Evolutionary conservation across 2,113 vertebrate genomes (phyloP), one percentile per base, ranked within the genome.

Genomic region (Clupea harengus): DNA sequence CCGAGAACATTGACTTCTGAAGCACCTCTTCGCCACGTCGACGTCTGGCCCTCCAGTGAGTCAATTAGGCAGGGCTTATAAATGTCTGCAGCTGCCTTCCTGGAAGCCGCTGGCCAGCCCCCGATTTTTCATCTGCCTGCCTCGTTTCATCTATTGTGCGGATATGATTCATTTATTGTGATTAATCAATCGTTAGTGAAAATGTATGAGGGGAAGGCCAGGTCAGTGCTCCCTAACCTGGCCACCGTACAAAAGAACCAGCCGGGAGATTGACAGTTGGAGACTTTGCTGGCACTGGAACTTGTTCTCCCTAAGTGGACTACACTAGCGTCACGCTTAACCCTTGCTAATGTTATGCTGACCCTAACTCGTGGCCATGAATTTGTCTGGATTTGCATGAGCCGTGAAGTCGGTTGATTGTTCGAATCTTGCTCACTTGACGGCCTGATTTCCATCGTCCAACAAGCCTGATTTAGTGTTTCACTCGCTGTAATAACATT

Each of bases 21-120:
- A 93, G 93, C 92, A 91, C 91, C 91, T 93, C 88, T 87, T 81
- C 50, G 83, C 88, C 92, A 91, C 89, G 87, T 10, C 72, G 86
- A 86, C 89, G 92, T 90, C 90, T 52, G 91, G 93, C 93, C 93
- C 93, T 95, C 92, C 93, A 94, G 92, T 93, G 93, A 94, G 93
- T 93, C 94, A 95, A 94, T 95, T 95, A 95, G 91, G 91, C 64
- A 72, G 91, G 91, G 89, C 93, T 93, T 91, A 90, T 90, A 95
- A 92, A 92, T 89, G 89, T 91, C 91, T 92, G 91, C 90, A 86
- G 87, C 89, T 45, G 87, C 89, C 91, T 93, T 93, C 72, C 78
- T 87, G 81, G 90, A 91, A 93, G 92, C 89, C 87, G 90, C 90
- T 11, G 93, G 91, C 91, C 92, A 90, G 89, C 90, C 85, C 92